Conservation (phyloP, 2,888 invertebrate genomes). For the Latrodectus hesperus region DNA sequence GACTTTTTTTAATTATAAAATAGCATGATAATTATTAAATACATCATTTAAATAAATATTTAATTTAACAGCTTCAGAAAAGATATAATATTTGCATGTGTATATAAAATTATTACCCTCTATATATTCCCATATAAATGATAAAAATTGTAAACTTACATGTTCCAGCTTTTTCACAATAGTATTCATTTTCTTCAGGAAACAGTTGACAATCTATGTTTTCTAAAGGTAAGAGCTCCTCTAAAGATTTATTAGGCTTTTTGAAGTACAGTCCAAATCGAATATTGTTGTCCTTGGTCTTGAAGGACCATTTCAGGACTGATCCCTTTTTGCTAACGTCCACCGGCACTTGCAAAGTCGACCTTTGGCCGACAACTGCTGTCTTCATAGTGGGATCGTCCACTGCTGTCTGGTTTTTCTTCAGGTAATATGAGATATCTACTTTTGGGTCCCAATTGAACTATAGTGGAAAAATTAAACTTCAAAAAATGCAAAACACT, state of each 20-base stretch:
- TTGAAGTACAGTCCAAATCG: constrained; percentile 42
- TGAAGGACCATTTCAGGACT: constrained; percentile 44
- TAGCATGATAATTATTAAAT: too few relatives aligned
- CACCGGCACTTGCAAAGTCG: constrained; percentile 24
- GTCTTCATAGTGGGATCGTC: constrained; percentile 35
- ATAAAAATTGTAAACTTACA: constrained; percentile 22
- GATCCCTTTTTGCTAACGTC: constrained; percentile 10
- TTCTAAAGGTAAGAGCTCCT: constrained; percentile 47
- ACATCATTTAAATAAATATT: too few relatives aligned
- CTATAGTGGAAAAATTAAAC: constrained; percentile 5
- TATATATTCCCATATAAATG: too few relatives aligned
- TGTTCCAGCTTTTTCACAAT: constrained; percentile 44
- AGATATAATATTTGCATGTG: too few relatives aligned
- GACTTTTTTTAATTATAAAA: too few relatives aligned
- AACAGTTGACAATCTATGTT: constrained; percentile 49
- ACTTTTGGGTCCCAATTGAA: constrained; percentile 53
- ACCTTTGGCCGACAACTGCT: constrained; percentile 28
- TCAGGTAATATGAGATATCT: constrained; percentile 30
- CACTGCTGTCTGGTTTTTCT: not conserved
- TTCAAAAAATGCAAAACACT: not conserved
- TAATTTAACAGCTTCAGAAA: too few relatives aligned
- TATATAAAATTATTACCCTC: too few relatives aligned
- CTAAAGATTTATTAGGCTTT: constrained; percentile 6
- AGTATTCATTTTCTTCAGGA: constrained; percentile 50
- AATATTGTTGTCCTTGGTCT: constrained; percentile 60